These are phyloP conservation scores for Coregonus suidteri DNA, from an alignment of 2,797 vertebrate genomes.

Conservation along the genomic window DNA sequence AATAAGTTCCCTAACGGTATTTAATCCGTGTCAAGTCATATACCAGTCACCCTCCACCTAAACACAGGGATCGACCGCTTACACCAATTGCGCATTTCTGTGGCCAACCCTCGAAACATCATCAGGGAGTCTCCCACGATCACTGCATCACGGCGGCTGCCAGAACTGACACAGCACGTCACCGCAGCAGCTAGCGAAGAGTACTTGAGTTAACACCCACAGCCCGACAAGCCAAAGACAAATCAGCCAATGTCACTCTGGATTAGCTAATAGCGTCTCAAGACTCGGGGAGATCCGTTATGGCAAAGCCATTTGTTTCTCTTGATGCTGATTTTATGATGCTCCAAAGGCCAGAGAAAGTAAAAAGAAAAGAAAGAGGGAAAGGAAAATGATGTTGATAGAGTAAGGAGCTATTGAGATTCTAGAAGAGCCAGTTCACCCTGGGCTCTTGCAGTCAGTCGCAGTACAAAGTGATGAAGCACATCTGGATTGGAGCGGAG, in stretches of 20 bases:
- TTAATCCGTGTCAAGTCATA: neutral
- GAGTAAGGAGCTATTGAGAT: neutral
- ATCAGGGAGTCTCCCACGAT: neutral
- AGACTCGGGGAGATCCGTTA: neutral
- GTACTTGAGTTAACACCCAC: neutral
- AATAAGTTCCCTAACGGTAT: neutral
- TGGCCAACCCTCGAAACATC: neutral
- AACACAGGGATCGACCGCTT: neutral
- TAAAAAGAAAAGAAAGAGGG: constrained; percentile 9
- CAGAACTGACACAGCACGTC: neutral
- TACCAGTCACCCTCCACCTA: neutral
- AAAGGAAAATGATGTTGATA: neutral
- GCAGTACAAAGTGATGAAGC: neutral
- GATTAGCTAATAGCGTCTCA: constrained; percentile 26
- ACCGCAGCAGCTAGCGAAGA: neutral
- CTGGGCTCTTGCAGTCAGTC: neutral
- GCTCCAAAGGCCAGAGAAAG: constrained; percentile 15
- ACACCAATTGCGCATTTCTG: neutral
- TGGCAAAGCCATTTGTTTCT: constrained; percentile 11
- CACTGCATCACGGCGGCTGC: too few relatives aligned
- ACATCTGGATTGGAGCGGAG: neutral
- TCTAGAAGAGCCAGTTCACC: neutral
- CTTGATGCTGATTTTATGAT: constrained; percentile 17
- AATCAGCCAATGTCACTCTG: constrained; percentile 6
- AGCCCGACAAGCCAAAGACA: neutral